These are phyloP conservation scores for Cephalotes varians DNA, from an alignment of 2,888 invertebrate genomes.

Conservation along the genomic window DNA sequence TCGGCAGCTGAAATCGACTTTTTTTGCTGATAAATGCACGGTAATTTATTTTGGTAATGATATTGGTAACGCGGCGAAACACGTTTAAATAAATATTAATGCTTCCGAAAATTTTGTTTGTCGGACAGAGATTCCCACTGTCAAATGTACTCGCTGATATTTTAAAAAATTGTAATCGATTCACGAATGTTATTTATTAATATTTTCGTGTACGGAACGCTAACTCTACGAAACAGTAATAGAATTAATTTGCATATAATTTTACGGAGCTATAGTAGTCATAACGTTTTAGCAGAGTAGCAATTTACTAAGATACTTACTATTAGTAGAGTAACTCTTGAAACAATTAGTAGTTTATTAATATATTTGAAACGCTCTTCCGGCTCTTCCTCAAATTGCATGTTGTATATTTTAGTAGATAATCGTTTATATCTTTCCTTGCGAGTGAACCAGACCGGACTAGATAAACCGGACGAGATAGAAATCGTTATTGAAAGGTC, in stretches of 20 bases:
- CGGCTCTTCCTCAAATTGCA: neutral
- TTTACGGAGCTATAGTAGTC: neutral
- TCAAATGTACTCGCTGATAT: neutral
- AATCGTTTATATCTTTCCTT: neutral
- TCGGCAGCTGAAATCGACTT: neutral
- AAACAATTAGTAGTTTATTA: neutral
- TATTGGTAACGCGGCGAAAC: neutral
- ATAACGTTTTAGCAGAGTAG: neutral
- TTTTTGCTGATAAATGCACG: neutral
- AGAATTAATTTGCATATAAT: conserved; percentile 6
- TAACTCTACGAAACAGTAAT: neutral
- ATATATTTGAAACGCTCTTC: neutral
- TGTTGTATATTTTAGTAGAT: neutral
- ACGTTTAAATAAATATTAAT: neutral
- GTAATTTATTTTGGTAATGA: conserved; percentile 6
- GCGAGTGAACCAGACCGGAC: neutral
- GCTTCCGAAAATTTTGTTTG: neutral
- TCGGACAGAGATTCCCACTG: neutral
- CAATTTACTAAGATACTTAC: neutral
- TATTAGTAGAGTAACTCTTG: neutral
- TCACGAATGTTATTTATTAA: neutral
- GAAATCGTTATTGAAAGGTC: conserved; percentile 37
- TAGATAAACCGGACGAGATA: conserved; percentile 6
- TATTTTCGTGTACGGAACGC: neutral
- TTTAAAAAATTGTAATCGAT: neutral